These are phyloP conservation scores for Mus caroli DNA, from an alignment of 2,797 vertebrate species.

Conservation along the genomic window DNA sequence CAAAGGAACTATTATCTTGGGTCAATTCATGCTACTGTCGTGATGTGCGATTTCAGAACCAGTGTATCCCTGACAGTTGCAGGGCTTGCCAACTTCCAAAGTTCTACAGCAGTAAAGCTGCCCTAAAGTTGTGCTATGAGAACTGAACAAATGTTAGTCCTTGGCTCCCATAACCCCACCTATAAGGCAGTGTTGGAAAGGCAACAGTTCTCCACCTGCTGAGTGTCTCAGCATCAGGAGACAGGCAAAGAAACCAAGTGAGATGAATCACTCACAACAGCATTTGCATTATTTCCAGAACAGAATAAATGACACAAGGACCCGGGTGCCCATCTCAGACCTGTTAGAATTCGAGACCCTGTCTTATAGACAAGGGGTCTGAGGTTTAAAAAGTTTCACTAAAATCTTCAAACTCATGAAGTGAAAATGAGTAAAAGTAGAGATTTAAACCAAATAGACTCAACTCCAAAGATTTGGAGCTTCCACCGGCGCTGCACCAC, in stretches of 20 bases:
- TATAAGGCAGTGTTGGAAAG: neutral
- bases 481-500: slow-evolving; percentile 18
- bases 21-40: neutral
- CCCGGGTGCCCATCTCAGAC: neutral
- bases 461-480: slow-evolving; percentile 52
- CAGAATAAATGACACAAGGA: neutral
- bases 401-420: slow-evolving; percentile 43
- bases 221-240: neutral
- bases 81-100: neutral
- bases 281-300: neutral
- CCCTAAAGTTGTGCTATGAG: slow-evolving; percentile 1
- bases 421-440: slow-evolving; percentile 58
- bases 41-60: neutral
- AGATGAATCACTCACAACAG: neutral
- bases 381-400: slow-evolving; percentile 34
- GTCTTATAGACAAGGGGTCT: slow-evolving; percentile 44
- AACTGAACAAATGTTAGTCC: neutral
- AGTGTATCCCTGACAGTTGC: slow-evolving; percentile 18
- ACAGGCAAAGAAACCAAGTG: neutral
- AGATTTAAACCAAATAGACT: slow-evolving; percentile 42
- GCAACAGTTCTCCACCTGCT: neutral
- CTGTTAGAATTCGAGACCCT: neutral
- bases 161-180: neutral
- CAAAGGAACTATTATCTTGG: neutral
- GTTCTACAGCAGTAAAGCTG: slow-evolving; percentile 34